These are phyloP conservation scores for Antheraea assamensis DNA, from an alignment of 2,888 invertebrate genomes.

Conservation along the genomic window DNA sequence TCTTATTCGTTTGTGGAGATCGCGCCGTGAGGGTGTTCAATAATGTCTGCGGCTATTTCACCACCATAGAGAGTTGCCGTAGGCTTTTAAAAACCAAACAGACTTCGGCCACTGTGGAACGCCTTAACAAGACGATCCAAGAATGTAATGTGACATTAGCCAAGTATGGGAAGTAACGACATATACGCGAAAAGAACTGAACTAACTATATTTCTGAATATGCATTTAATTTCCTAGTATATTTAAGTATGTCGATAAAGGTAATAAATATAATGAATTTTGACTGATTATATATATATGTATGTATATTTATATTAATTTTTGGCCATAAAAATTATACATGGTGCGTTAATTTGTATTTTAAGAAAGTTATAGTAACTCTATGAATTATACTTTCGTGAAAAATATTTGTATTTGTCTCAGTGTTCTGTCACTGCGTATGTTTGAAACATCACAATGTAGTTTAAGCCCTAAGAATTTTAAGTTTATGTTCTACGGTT, in stretches of 20 bases:
- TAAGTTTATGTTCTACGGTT: not conserved
- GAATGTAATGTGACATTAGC: constrained; percentile 79
- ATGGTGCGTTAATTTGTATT: not conserved
- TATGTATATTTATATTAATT: constrained; percentile 4
- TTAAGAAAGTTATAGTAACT: not conserved
- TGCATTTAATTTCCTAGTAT: constrained; percentile 36
- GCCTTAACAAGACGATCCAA: constrained; percentile 86
- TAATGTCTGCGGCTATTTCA: constrained; percentile 82
- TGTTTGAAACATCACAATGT: constrained; percentile 20
- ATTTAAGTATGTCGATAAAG: constrained; percentile 26
- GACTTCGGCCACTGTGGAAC: constrained; percentile 89
- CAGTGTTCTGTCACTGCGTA: constrained; percentile 17
- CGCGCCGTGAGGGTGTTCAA: constrained; percentile 89
- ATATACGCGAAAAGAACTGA: constrained; percentile 23
- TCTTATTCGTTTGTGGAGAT: constrained; percentile 88
- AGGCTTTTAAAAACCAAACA: constrained; percentile 80
- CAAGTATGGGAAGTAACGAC: constrained; percentile 61
- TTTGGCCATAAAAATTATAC: not conserved
- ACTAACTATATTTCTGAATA: constrained; percentile 12
- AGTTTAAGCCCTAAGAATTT: not conserved
- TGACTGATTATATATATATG: constrained; percentile 5
- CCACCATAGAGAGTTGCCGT: constrained; percentile 65
- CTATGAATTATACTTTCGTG: not conserved
- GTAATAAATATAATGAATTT: not conserved
- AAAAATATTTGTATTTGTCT: not conserved